Conservation (phyloP, 2,113 vertebrate species). For the Rhabdornis inornatus region DNA sequence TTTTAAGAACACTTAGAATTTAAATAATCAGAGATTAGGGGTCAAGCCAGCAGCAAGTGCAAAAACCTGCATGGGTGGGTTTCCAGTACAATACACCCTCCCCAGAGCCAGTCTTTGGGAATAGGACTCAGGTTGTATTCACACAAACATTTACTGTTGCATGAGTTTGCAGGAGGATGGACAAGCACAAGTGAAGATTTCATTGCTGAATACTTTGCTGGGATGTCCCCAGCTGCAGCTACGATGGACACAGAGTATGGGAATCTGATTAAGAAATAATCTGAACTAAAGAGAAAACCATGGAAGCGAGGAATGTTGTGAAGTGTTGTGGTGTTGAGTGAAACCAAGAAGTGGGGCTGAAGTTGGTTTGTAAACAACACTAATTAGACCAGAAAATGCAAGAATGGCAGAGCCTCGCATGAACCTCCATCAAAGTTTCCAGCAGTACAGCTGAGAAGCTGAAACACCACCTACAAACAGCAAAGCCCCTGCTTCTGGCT, state of each 20-base stretch:
- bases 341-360: not conserved
- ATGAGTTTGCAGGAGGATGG: not conserved
- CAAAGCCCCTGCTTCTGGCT: not conserved
- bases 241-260: accelerated
- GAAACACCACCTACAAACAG: accelerated
- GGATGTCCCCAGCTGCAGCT: not conserved
- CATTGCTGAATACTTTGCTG: not conserved
- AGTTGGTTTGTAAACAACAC: not conserved
- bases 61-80: not conserved
- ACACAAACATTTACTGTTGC: not conserved
- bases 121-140: accelerated
- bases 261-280: not conserved
- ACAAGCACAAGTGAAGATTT: not conserved
- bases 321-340: not conserved
- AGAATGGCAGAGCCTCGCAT: not conserved
- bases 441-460: not conserved
- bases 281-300: not conserved
- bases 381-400: not conserved
- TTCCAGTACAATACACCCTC: not conserved
- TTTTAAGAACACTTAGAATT: not conserved
- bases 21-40: not conserved
- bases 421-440: not conserved
- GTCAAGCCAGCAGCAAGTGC: not conserved
- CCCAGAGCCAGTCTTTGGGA: not conserved
- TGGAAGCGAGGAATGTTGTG: not conserved